phyloP scores from a whole-genome alignment of 2,113 vertebrate species.

The Burhinus oedicnemus region DNA sequence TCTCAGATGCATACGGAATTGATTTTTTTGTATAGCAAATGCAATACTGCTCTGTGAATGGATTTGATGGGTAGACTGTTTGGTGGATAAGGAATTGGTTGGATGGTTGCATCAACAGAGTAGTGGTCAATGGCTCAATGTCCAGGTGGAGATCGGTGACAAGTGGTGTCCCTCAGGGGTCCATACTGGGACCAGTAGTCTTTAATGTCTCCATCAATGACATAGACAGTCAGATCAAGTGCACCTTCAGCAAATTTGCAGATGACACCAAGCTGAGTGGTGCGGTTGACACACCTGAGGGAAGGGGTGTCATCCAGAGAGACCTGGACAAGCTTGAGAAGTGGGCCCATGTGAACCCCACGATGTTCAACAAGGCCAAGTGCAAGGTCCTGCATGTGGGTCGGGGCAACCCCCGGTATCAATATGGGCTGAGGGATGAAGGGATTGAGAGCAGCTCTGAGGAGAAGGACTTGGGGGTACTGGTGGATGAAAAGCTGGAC shows the following conservation, averaged over 20 bases:
- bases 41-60: not conserved
- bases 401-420: no score
- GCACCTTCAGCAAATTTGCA: not conserved
- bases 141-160: not conserved
- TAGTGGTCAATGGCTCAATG: not conserved
- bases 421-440: no score
- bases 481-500: not conserved
- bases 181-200: not conserved
- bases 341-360: not conserved
- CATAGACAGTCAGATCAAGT: fast-evolving
- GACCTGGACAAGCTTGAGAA: not conserved
- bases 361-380: not conserved
- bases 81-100: not conserved
- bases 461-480: no score
- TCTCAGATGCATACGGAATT: not conserved
- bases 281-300: no score
- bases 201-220: not conserved
- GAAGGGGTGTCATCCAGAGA: not conserved
- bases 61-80: not conserved
- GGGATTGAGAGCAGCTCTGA: not conserved
- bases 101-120: not conserved
- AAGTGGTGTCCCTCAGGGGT: not conserved
- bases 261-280: not conserved
- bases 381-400: not conserved
- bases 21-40: not conserved